phyloP scores from a whole-genome alignment of 2,888 invertebrate genomes.

The Xestia xanthographa region DNA sequence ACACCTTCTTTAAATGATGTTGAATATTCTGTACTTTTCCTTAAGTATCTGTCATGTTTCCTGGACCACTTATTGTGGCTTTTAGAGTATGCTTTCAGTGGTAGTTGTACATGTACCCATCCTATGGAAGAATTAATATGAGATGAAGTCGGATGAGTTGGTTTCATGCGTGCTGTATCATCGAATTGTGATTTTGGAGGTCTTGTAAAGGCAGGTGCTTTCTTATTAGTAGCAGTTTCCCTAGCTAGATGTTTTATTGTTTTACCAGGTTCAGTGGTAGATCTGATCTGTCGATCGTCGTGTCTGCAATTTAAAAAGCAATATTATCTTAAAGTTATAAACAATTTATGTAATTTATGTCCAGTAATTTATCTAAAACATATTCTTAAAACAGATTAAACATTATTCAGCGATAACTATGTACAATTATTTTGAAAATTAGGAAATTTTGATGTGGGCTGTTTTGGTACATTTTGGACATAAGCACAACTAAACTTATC shows the following conservation, averaged over 20 bases:
- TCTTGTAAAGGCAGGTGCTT: background rate
- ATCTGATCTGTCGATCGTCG: background rate
- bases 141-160: background rate
- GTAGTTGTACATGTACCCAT: background rate
- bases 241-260: background rate
- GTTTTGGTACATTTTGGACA: background rate
- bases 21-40: background rate
- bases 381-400: background rate
- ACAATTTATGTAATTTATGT: background rate
- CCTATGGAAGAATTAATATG: background rate
- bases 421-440: background rate
- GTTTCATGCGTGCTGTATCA: background rate
- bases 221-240: background rate
- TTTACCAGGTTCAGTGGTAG: slow-evolving; percentile 7
- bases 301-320: slow-evolving; percentile 26
- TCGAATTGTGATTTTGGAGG: background rate
- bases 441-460: background rate
- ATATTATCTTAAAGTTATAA: slow-evolving; percentile 1
- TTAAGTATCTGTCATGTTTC: background rate
- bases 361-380: background rate
- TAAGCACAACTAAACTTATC: background rate
- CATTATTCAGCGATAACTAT: background rate
- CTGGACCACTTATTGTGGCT: background rate
- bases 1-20: background rate
- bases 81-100: background rate